Conservation (phyloP, 1,140 invertebrate species). For the Aplysia californica region DNA sequence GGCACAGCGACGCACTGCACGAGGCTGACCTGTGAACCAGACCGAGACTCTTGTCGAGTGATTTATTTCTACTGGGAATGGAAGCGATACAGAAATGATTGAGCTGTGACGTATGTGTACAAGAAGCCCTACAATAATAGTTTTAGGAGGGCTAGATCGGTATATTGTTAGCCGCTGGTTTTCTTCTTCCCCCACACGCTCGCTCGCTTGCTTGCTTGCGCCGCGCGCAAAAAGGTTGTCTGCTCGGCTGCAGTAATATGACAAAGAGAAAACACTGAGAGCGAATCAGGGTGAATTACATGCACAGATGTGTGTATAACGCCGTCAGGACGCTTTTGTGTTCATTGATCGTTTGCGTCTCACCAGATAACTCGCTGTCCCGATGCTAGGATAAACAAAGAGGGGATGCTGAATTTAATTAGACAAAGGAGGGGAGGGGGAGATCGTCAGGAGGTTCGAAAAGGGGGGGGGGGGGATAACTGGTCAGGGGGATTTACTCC, state of each 20-base stretch:
- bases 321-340: background rate
- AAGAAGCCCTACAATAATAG: no score
- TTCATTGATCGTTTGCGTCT: slow-evolving; percentile 9
- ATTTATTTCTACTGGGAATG: slow-evolving; percentile 25
- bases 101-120: background rate
- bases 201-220: no score
- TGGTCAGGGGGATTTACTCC: no score
- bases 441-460: no score
- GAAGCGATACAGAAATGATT: background rate
- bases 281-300: background rate
- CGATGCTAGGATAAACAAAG: background rate
- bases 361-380: slow-evolving; percentile 7
- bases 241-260: no score
- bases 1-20: slow-evolving; percentile 35
- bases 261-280: background rate
- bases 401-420: slow-evolving; percentile 3
- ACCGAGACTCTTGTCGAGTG: slow-evolving; percentile 19
- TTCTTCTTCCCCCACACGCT: no score
- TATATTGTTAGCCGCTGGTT: no score
- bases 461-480: background rate
- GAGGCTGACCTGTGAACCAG: slow-evolving; percentile 35
- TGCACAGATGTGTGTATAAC: slow-evolving; percentile 20
- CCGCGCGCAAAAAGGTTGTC: no score
- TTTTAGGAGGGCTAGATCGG: no score
- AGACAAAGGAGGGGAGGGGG: no score